phyloP scores from a whole-genome alignment of 2,888 invertebrate species.

The Leptopterna dolabrata region DNA sequence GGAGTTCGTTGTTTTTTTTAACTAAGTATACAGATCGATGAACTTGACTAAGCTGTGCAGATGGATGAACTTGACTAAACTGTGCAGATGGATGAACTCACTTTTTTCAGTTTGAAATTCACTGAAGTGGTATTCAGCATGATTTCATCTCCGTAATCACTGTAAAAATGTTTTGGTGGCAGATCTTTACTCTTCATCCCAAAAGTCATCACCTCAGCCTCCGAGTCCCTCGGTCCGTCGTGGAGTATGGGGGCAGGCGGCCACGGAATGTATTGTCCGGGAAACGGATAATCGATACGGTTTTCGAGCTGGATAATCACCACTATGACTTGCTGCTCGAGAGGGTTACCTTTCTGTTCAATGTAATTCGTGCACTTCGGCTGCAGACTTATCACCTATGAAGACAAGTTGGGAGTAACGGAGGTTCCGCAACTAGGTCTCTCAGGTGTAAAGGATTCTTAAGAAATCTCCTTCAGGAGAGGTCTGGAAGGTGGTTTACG shows the following conservation, averaged over 20 bases:
- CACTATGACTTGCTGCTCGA: background rate
- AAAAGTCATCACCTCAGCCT: background rate
- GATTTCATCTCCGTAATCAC: background rate
- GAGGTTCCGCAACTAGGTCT: too few relatives aligned
- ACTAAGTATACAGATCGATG: too few relatives aligned
- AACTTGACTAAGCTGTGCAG: too few relatives aligned
- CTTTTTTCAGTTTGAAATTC: background rate
- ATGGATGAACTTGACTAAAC: background rate
- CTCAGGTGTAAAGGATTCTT: too few relatives aligned
- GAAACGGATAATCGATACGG: background rate
- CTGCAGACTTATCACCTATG: background rate
- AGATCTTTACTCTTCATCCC: background rate
- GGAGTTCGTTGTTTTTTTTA: too few relatives aligned
- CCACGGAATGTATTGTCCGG: background rate
- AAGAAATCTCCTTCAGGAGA: too few relatives aligned
- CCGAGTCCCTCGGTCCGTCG: background rate
- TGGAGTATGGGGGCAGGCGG: background rate
- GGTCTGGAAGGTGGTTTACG: too few relatives aligned
- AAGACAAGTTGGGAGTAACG: background rate
- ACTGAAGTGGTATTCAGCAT: background rate
- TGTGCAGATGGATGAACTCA: background rate
- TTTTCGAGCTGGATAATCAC: background rate
- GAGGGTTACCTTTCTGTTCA: background rate
- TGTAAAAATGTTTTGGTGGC: background rate
- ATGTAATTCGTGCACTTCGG: background rate